Evolutionary conservation across 2,888 invertebrate species (phyloP), one percentile per base, ranked within the genome.

Genomic region (Leptothorax acervorum): DNA sequence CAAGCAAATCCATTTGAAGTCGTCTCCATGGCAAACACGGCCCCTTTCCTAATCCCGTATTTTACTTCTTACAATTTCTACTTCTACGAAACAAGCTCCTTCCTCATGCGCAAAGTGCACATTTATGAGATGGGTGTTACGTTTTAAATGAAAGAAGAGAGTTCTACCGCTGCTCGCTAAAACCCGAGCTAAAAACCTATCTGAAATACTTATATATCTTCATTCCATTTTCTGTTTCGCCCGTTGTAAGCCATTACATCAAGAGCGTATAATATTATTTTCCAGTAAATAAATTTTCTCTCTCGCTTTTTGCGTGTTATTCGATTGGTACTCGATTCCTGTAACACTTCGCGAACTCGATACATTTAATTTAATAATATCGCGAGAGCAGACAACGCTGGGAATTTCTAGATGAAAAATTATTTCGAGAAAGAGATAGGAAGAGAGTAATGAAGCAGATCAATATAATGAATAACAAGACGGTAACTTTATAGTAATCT

Each of bases 51-150:
- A 87, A 87, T 87, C 85, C 87, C 83, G 74, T 82, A 60, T 70
- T 31, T 51, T 76, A 81, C 83, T 87, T 85, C 87, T 87, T 87
- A 83, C 81, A 78, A 83, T 87, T 85, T 82, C 87, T 86, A 82
- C 87, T 73, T 83, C 53, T 60, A 48, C 39, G 23, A 73, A 60
- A 81, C 73, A 81, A 62, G 39, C 48, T 81, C 23, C 60, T 62
- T 81, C 79, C 39, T 81, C 39, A 81, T 81, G 79, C 79, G 73
- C 60, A 81, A 81, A 81, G 73, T 62, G 51, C 39, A 70, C 60
- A 81, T 81, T 81, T 81, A 60, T 39, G 73, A 81, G 73, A 73
- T 71, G 60, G 60, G 71, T 79, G 60, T 81, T 73, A 48, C 18
- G 35, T 62, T 79, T 81, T 73, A 81, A 73, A 71, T 48, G 12